Base-by-base conservation (phyloP, 2,797 vertebrate genomes). In the Protosalanx chinensis region DNA sequence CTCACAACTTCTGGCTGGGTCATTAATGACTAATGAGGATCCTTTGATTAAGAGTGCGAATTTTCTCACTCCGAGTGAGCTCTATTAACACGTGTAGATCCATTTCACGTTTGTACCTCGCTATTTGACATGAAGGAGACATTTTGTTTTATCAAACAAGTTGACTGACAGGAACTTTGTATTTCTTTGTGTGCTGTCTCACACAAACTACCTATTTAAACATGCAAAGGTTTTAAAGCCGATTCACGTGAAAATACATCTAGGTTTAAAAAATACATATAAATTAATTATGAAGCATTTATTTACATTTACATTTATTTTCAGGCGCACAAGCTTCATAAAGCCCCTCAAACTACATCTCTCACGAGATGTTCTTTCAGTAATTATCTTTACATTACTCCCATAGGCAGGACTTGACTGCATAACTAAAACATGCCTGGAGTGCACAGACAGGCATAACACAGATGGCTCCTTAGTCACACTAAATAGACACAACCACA, bases 11-110 rank as follows among this genome's bases (percentile, higher is more conserved):
- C 23, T 33, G n/a, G 32, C 8, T 20, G 8, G 8, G 16, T 59
- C 67, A 68, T 68, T 35, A 68, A 68, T 58, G 37, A 32, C 32
- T 68, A 68, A 59, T 37, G 10, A 58, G 53, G 23, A 27, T 57
- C 18, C n/a, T 37, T 37, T 68, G 51, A 58, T 58, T 32, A 59
- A 10, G 57, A 59, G 37, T 59, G 51, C 1, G 59, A 13, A 10
- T 18, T 37, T 3, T 4, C 1, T n/a, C 16, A 23, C 56, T 68
- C 53, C 67, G 27, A 16, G 37, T 23, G 64, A 27, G 41, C 30
- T 67, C 41, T 32, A 51, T 67, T 51, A 51, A 27, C 41, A 67
- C 6, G 18, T 27, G n/a, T 67, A 49, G 20, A 27, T 66, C 27
- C 46, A 18, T 51, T 5, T 2, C 1, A 51, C 51, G 41, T 29